Evolutionary conservation across 2,888 invertebrate species (phyloP).

Genomic region (Escarpia spicata): DNA sequence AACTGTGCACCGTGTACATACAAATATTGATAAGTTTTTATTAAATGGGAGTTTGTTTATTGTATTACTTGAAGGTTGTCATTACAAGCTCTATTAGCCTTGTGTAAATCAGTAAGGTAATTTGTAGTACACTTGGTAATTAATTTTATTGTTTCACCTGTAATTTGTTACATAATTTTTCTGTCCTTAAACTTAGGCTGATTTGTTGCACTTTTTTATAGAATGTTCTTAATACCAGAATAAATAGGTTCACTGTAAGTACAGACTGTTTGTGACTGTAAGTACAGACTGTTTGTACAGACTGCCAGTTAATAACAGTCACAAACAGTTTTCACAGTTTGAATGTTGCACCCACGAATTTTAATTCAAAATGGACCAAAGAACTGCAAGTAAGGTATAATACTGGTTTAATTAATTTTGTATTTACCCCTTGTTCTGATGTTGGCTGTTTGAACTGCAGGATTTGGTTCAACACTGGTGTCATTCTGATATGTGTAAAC

Average conservation of each 20-base stretch:
- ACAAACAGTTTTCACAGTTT: not conserved
- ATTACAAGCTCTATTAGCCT: not conserved
- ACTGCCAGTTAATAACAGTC: too few species aligned
- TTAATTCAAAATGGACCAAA: too few species aligned
- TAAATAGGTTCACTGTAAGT: too few species aligned
- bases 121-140: not conserved
- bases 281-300: too few species aligned
- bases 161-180: not conserved
- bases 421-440: not conserved
- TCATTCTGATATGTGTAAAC: conserved; percentile 50
- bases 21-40: not conserved
- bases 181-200: not conserved
- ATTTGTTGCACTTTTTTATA: too few species aligned
- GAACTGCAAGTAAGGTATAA: not conserved
- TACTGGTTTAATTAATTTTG: not conserved
- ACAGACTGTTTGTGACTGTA: too few species aligned
- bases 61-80: not conserved
- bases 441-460: conserved; percentile 45
- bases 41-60: not conserved
- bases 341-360: not conserved
- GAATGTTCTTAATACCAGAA: too few species aligned
- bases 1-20: too few species aligned
- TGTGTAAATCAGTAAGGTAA: not conserved
- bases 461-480: conserved; percentile 59
- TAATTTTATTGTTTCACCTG: not conserved